These are phyloP conservation scores for Apostichopus californicus DNA, from an alignment of 35 echinoderm and acorn worm species.

Conservation along the genomic window DNA sequence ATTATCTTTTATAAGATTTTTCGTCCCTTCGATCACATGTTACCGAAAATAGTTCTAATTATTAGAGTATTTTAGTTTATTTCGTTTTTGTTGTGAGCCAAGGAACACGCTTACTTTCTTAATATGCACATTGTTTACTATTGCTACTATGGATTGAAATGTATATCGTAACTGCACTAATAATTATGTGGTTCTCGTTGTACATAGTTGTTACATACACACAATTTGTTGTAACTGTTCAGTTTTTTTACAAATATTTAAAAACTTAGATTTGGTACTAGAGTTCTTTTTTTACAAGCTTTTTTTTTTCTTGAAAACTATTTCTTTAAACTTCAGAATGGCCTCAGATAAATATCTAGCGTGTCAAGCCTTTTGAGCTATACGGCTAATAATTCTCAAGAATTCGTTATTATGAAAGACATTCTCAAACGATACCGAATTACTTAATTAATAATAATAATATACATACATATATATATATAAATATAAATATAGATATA, in stretches of 20 bases:
- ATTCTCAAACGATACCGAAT: too few relatives aligned
- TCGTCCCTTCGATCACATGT: not conserved
- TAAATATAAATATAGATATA: too few relatives aligned
- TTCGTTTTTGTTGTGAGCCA: not conserved
- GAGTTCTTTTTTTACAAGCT: constrained; percentile 22
- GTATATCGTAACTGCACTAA: not conserved
- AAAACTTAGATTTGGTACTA: constrained; percentile 48
- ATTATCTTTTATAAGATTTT: too few relatives aligned
- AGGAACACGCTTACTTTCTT: not conserved
- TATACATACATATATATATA: too few relatives aligned
- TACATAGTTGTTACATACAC: constrained; percentile 51
- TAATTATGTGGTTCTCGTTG: constrained; percentile 24
- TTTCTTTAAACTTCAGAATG: not conserved
- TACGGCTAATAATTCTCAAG: too few relatives aligned
- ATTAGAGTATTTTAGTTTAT: not conserved
- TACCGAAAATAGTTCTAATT: not conserved
- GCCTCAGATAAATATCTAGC: not conserved
- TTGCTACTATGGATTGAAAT: constrained; percentile 1
- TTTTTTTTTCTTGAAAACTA: not conserved
- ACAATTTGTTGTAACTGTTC: constrained; percentile 31
- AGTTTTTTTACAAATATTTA: constrained; percentile 37
- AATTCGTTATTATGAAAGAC: too few relatives aligned
- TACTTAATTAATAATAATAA: too few relatives aligned
- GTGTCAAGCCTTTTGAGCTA: too few relatives aligned
- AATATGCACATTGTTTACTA: not conserved